Percentiles rank a stretch among this genome's conserved stretches.
Evolutionary conservation across 2,888 invertebrate genomes (phyloP).

Genomic region (Coenonympha glycerion): DNA sequence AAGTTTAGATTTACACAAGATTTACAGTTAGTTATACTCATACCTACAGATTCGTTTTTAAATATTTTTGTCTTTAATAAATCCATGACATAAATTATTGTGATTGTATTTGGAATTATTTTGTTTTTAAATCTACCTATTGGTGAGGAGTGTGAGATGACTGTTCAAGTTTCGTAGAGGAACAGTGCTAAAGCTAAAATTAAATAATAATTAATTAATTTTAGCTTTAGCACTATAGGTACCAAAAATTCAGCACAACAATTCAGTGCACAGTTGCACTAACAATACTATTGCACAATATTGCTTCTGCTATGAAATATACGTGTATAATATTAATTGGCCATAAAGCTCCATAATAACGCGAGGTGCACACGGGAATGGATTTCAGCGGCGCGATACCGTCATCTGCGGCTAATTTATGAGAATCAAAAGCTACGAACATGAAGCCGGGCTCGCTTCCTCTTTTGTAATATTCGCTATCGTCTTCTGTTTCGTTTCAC

Average conservation of each 20-base stretch:
- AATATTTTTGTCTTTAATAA: no score
- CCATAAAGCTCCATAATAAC: slow-evolving; percentile 20
- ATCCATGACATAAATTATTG: no score
- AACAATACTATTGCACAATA: slow-evolving; percentile 4
- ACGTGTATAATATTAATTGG: slow-evolving; percentile 19
- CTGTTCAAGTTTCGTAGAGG: no score
- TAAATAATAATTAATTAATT: no score
- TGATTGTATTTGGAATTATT: no score
- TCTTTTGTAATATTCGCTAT: slow-evolving; percentile 8
- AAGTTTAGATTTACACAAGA: no score
- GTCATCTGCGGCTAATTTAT: slow-evolving; percentile 56
- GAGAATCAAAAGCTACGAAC: slow-evolving; percentile 32
- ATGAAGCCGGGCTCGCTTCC: slow-evolving; percentile 15
- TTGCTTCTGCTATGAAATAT: slow-evolving; percentile 1
- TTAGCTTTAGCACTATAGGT: no score
- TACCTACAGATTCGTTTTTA: no score
- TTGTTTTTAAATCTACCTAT: no score
- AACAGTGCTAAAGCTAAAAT: no score
- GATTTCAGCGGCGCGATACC: slow-evolving; percentile 36
- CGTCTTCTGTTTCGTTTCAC: neutral
- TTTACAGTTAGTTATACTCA: no score
- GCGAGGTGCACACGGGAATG: slow-evolving; percentile 33
- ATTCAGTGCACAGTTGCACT: neutral
- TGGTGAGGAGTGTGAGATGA: no score
- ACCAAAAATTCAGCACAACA: neutral